Evolutionary conservation across 1,140 invertebrate species (phyloP).

Genomic region (Reticulitermes speratus): DNA sequence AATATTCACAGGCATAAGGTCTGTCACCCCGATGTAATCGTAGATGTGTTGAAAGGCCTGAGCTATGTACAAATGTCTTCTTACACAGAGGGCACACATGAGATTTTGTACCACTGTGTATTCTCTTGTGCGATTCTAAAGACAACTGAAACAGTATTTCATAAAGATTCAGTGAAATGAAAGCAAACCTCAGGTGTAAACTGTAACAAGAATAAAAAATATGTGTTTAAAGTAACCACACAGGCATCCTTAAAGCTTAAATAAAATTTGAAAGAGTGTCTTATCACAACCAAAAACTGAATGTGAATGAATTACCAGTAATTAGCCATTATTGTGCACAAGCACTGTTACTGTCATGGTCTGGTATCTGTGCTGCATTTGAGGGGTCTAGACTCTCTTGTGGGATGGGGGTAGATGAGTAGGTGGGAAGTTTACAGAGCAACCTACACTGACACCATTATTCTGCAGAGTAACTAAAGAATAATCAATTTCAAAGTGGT

Average conservation of each 20-base stretch:
- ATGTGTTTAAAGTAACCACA: background rate
- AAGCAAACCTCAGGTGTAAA: too few relatives aligned
- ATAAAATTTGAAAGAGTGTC: background rate
- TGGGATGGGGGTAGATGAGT: too few relatives aligned
- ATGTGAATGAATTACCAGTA: too few relatives aligned
- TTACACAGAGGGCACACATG: conserved; percentile 23
- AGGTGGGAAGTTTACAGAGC: too few relatives aligned
- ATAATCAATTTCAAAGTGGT: too few relatives aligned
- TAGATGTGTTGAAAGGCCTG: conserved; percentile 28
- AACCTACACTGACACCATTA: too few relatives aligned
- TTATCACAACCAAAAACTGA: too few relatives aligned
- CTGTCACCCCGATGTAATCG: conserved; percentile 27
- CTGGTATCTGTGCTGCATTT: too few relatives aligned
- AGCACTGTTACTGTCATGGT: too few relatives aligned
- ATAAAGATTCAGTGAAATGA: background rate
- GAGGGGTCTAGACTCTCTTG: too few relatives aligned
- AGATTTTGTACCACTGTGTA: conserved; percentile 23
- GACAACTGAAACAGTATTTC: conserved; percentile 8
- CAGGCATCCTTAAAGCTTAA: background rate
- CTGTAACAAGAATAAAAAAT: background rate
- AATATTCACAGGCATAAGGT: conserved; percentile 33
- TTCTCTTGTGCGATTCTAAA: conserved; percentile 26
- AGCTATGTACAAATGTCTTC: conserved; percentile 28
- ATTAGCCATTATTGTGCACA: too few relatives aligned
- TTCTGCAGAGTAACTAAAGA: too few relatives aligned